Conservation (phyloP, 1,140 invertebrate genomes). For the Macrosteles quadrilineatus region DNA sequence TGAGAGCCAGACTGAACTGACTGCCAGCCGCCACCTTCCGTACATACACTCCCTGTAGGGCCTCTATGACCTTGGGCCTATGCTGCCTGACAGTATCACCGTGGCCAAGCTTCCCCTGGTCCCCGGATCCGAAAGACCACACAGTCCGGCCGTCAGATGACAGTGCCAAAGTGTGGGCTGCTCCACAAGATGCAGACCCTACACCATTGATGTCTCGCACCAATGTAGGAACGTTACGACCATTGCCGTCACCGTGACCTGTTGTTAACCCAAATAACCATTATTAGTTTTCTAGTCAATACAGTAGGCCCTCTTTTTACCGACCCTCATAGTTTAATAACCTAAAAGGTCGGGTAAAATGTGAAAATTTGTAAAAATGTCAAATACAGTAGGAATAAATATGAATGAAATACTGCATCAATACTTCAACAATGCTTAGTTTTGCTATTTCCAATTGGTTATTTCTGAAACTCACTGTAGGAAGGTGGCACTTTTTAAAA, state of each 20-base stretch:
- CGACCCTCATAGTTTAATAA: too few relatives aligned
- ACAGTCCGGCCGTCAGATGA: conserved; percentile 63
- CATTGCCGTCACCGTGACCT: conserved; percentile 59
- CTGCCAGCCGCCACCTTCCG: conserved; percentile 61
- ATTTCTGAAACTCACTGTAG: too few relatives aligned
- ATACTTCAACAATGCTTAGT: too few relatives aligned
- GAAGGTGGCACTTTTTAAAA: too few relatives aligned
- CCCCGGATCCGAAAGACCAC: conserved; percentile 66
- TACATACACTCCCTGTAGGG: conserved; percentile 60
- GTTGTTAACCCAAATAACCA: too few relatives aligned
- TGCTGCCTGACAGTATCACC: conserved; percentile 58
- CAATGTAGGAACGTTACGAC: conserved; percentile 58
- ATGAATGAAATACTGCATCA: too few relatives aligned
- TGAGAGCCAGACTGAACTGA: conserved; percentile 62
- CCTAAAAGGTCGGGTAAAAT: too few relatives aligned
- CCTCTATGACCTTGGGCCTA: conserved; percentile 64
- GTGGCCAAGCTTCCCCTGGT: conserved; percentile 64
- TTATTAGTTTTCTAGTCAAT: too few relatives aligned
- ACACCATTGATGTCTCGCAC: conserved; percentile 60
- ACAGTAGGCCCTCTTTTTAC: too few relatives aligned
- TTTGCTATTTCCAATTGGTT: too few relatives aligned
- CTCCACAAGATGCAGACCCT: conserved; percentile 63
- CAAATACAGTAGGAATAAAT: too few relatives aligned
- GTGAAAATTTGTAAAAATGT: too few relatives aligned
- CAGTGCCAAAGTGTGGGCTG: conserved; percentile 63